Evolutionary conservation across 2,113 vertebrate species (phyloP).

Genomic region (Ictalurus punctatus): DNA sequence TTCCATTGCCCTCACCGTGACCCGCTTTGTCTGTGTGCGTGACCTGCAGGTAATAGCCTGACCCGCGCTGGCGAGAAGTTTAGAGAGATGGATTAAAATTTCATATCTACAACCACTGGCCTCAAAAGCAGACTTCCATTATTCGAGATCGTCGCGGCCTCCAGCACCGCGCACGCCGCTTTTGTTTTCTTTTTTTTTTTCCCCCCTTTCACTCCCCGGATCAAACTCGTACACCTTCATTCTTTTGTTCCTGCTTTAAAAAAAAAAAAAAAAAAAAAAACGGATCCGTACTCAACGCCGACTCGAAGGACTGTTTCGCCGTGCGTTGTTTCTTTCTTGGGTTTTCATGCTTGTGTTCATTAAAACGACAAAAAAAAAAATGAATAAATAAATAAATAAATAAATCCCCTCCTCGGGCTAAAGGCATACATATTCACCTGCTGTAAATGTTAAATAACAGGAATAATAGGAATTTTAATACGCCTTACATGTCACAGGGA

Average conservation of each 20-base stretch:
- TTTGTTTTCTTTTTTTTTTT: neutral
- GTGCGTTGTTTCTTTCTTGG: neutral
- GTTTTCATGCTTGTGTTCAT: conserved; percentile 41
- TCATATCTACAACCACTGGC: conserved; percentile 43
- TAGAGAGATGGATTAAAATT: conserved; percentile 55
- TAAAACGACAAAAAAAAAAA: neutral
- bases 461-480: conserved; percentile 49
- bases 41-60: conserved; percentile 49
- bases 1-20: conserved; percentile 9
- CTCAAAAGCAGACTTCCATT: conserved; percentile 47
- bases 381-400: too few relatives aligned
- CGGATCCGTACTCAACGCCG: conserved; percentile 55
- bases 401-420: conserved; percentile 6
- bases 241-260: conserved; percentile 29
- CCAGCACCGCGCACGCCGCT: conserved; percentile 33
- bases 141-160: conserved; percentile 29
- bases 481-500: conserved; percentile 35
- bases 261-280: neutral
- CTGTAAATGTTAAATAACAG: conserved; percentile 41
- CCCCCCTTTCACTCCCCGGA: conserved; percentile 20
- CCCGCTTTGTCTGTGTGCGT: conserved; percentile 48
- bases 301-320: conserved; percentile 48
- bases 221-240: conserved; percentile 52
- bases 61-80: conserved; percentile 27
- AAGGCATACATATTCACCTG: conserved; percentile 35